Percentiles rank a stretch among this genome's conserved stretches.
These are phyloP conservation scores for Pararge aegeria DNA, from an alignment of 1,140 invertebrate genomes.

Conservation along the genomic window DNA sequence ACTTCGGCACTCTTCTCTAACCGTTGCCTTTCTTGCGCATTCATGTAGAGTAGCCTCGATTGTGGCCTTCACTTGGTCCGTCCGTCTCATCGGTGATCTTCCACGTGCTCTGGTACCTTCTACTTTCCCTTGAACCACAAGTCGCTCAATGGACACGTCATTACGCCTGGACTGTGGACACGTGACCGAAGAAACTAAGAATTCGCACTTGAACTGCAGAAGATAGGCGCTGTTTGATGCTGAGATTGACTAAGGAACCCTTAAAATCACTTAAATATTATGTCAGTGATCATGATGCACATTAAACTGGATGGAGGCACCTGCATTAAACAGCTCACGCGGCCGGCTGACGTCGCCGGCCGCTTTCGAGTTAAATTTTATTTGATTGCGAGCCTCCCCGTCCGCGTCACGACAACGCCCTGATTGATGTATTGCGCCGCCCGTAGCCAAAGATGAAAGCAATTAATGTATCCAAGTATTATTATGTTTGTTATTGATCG, in stretches of 20 bases:
- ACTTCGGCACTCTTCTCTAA: too few species aligned
- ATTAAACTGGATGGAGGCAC: slow-evolving; percentile 34
- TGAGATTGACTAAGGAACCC: background rate
- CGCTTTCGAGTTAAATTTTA: slow-evolving; percentile 71
- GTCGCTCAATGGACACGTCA: too few species aligned
- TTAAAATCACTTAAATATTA: background rate
- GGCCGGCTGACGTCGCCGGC: slow-evolving; percentile 52
- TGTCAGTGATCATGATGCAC: slow-evolving; percentile 12
- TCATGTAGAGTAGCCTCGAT: too few species aligned
- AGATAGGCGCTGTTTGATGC: too few species aligned
- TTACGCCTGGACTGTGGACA: too few species aligned
- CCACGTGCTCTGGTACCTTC: too few species aligned
- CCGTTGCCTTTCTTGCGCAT: too few species aligned
- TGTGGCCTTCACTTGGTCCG: too few species aligned
- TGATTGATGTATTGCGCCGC: slow-evolving; percentile 67
- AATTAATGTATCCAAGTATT: slow-evolving; percentile 33
- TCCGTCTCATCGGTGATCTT: too few species aligned
- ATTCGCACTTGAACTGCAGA: too few species aligned
- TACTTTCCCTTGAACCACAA: too few species aligned
- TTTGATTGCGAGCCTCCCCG: slow-evolving; percentile 58
- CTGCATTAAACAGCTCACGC: slow-evolving; percentile 55
- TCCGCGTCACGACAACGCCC: slow-evolving; percentile 51
- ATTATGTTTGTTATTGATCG: background rate
- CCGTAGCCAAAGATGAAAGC: slow-evolving; percentile 43
- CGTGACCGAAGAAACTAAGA: too few species aligned